Evolutionary conservation across 2,113 vertebrate genomes (phyloP), one percentile per base, ranked within the genome.

Genomic region (Rissa tridactyla): DNA sequence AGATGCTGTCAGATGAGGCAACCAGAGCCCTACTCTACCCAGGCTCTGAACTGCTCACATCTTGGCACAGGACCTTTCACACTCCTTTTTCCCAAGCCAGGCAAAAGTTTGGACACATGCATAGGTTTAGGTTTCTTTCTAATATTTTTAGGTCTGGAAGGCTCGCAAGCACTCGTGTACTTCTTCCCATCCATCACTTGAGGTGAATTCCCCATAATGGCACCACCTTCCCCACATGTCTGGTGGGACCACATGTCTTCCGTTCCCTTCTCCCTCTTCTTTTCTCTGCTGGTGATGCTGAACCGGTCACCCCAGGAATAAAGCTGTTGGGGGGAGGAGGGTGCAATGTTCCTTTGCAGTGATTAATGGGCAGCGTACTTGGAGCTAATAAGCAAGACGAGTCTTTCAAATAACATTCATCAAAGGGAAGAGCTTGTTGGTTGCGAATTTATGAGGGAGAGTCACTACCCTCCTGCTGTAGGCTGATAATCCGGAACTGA

Each of bases 381-480:
- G 87, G 66, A 94, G 61, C 82, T 87, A 87, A 52, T 23, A 84
- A 87, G 54, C 5, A 47, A 90, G 70, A 65, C 58, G 87, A 95
- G 44, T 93, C 79, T 97, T 96, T 90, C 93, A 90, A 96, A 95
- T 72, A 96, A 93, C 84, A 72, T 85, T 91, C 82, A 65, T 93
- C 94, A 95, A 90, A 94, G 87, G 49, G 15, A 87, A 76, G 93
- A 91, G 51, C 70, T 87, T 42, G 81, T 72, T 96, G 73, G 57
- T 85, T 77, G 62, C 36, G 87, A 68, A 90, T 80, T 94, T 91
- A 90, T 52, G 78, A 88, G 34, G 60, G 79, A 77, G 68, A 96
- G 70, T 91, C 58, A 69, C 84, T 76, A 36, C 77, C 71, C 88
- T 94, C 92, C 82, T 18, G 51, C 86, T 78, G 92, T 29, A 65